A percentile compares a stretch with the other conserved stretches of the same genome.
These are phyloP conservation scores for Caenorhabditis sp. DNA, from an alignment of 2,888 invertebrate species.

Conservation along the genomic window DNA sequence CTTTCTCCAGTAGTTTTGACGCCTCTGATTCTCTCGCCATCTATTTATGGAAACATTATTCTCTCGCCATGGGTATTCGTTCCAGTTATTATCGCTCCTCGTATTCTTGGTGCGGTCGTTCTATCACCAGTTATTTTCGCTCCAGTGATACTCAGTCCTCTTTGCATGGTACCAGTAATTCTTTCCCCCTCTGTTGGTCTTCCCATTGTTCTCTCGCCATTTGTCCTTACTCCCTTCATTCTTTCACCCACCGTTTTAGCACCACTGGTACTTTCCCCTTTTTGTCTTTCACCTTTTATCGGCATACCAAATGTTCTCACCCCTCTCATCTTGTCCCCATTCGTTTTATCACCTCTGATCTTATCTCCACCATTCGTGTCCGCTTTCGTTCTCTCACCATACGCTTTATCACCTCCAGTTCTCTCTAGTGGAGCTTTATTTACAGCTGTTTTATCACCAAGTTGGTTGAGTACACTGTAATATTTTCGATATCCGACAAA, in stretches of 20 bases:
- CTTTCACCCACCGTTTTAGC: slow-evolving; percentile 40
- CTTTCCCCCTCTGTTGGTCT: slow-evolving; percentile 47
- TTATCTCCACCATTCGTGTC: slow-evolving; percentile 42
- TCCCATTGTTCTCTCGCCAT: slow-evolving; percentile 44
- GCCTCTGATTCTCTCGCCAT: slow-evolving; percentile 38
- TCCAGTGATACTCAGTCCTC: slow-evolving; percentile 53
- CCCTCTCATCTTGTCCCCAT: slow-evolving; percentile 50
- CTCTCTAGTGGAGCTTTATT: slow-evolving; percentile 40
- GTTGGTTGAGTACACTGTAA: slow-evolving; percentile 45
- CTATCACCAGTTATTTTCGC: slow-evolving; percentile 47
- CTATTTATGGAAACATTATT: slow-evolving; percentile 35
- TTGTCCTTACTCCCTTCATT: slow-evolving; percentile 50
- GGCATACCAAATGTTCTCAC: slow-evolving; percentile 32
- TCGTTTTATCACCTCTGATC: slow-evolving; percentile 49
- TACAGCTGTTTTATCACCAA: slow-evolving; percentile 47
- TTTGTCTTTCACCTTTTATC: slow-evolving; percentile 47
- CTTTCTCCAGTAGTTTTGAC: slow-evolving; percentile 28
- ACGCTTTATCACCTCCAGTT: slow-evolving; percentile 47
- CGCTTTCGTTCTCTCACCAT: slow-evolving; percentile 43
- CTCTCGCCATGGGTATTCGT: slow-evolving; percentile 57
- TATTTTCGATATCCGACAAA: not conserved
- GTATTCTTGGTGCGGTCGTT: slow-evolving; percentile 36
- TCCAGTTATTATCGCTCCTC: slow-evolving; percentile 41
- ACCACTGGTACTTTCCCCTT: slow-evolving; percentile 44
- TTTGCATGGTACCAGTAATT: slow-evolving; percentile 49